phyloP scores from a whole-genome alignment of 2,888 invertebrate genomes.

The Drosophila prostipennis region DNA sequence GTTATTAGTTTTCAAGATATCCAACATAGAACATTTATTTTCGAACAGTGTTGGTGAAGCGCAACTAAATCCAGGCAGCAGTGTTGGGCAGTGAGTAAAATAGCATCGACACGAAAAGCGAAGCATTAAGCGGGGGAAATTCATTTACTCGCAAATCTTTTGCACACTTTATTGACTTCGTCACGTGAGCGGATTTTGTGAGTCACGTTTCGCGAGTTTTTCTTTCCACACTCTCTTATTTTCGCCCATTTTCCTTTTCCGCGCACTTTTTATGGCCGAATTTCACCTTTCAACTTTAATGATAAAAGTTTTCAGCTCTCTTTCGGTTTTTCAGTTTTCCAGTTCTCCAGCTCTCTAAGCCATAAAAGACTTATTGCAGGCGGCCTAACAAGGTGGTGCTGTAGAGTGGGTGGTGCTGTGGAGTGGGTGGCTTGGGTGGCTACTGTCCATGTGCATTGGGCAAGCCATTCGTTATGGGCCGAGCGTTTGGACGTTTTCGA shows the following conservation, averaged over 20 bases:
- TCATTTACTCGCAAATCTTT: constrained; percentile 29
- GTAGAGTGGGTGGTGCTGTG: neutral
- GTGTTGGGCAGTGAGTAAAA: constrained; percentile 4
- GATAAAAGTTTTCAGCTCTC: constrained; percentile 40
- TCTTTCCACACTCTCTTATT: constrained; percentile 5
- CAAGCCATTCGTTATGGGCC: constrained; percentile 70
- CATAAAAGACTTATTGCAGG: constrained; percentile 48
- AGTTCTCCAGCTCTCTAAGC: constrained; percentile 27
- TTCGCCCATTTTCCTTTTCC: constrained; percentile 1
- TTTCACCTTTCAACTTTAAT: constrained; percentile 42
- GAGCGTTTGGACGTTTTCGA: constrained; percentile 64
- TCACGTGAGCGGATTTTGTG: constrained; percentile 40
- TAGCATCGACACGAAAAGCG: neutral
- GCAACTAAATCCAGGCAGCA: neutral
- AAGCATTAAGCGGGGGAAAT: constrained; percentile 8
- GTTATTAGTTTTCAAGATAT: no score
- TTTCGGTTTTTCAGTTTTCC: constrained; percentile 15
- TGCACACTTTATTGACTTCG: constrained; percentile 29
- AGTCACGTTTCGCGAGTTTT: constrained; percentile 32
- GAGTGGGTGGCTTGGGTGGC: constrained; percentile 4
- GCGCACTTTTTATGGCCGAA: constrained; percentile 31
- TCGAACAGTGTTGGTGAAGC: neutral
- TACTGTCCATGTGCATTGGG: constrained; percentile 57
- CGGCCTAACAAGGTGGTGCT: constrained; percentile 35
- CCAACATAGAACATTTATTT: neutral